Evolutionary conservation across 35 echinoderm and acorn worm species (phyloP), one percentile per base, ranked within the genome.

Genomic region (Amphiura filiformis): DNA sequence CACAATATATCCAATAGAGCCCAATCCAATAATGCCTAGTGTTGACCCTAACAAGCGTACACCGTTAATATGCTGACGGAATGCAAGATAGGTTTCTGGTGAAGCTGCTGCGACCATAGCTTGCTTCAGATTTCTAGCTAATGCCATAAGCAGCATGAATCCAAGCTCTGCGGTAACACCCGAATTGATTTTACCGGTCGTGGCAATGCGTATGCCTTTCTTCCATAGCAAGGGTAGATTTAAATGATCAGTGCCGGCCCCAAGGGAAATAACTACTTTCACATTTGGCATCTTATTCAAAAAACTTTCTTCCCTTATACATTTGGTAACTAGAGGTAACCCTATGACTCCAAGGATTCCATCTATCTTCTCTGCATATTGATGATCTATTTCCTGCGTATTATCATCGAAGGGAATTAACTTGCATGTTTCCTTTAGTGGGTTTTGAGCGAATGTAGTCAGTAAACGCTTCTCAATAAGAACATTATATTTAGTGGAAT

Each of bases 21-120:
- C 93, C 88, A 94, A 87, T 14, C 93, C 93, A 7, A 94, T 35
- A 30, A 94, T 94, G 28, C 93, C 93, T 0, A 94, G 15, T 36
- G 88, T 91, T 52, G 93, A 37, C 23, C 93, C 93, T 36, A 33
- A 49, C 0, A 94, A 78, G 40, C 49, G 34, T 30, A 37, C 52
- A 31, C 93, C 93, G n/a, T n/a, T n/a, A n/a, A n/a, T n/a, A 23
- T 56, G 0, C 44, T 52, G 44, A 52, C 44, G 7, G 44, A 7
- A 20, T 7, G 20, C 7, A 11, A 20, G 7, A 52, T 52, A 7
- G 20, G 20, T 52, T 52, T 52, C 44, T 52, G 7, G 44, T 52
- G 44, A 52, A 20, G 7, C 44, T 11, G 7, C 20, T 52, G 7
- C 44, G 20, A 20, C 44, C 44, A 70, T 11, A n/a, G 11, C 61